Evolutionary conservation across 1,140 invertebrate species (phyloP).

Genomic region (Pseudomyrmex concolor): DNA sequence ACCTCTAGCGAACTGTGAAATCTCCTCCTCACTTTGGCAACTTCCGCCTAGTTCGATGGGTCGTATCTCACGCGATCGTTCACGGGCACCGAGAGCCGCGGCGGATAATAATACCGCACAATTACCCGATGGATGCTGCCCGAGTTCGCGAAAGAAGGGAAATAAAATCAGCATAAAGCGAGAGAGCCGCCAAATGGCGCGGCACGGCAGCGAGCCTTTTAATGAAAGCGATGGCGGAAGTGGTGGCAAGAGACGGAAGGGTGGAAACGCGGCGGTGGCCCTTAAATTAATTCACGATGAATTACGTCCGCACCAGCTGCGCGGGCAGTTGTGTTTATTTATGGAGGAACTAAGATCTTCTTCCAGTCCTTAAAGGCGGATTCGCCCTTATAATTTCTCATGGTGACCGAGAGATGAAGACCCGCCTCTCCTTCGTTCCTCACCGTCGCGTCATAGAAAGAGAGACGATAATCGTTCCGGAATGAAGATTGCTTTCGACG

Average conservation of each 20-base stretch:
- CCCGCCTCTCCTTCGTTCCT: background rate
- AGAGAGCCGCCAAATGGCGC: conserved; percentile 84
- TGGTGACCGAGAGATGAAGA: conserved; percentile 50
- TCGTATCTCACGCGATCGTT: conserved; percentile 78
- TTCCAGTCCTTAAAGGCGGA: conserved; percentile 71
- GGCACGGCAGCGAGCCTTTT: conserved; percentile 79
- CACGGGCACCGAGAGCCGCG: conserved; percentile 62
- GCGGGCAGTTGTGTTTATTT: conserved; percentile 85
- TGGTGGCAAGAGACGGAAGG: conserved; percentile 43
- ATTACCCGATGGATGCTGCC: conserved; percentile 76
- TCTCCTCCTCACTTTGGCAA: conserved; percentile 65
- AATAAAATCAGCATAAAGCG: conserved; percentile 82
- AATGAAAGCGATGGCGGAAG: conserved; percentile 81
- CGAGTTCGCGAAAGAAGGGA: conserved; percentile 80
- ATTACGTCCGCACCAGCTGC: conserved; percentile 85
- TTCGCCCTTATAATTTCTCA: conserved; percentile 62
- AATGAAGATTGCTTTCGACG: conserved; percentile 22
- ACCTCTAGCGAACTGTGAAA: conserved; percentile 63
- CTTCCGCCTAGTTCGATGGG: conserved; percentile 70
- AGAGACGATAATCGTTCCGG: conserved; percentile 32
- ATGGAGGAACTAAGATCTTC: conserved; percentile 84
- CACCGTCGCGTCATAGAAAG: background rate
- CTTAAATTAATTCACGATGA: conserved; percentile 86
- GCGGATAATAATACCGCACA: conserved; percentile 81
- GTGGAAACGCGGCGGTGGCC: conserved; percentile 60